Conservation (phyloP, 1,140 invertebrate genomes). For the Harlomillsia oculata region DNA sequence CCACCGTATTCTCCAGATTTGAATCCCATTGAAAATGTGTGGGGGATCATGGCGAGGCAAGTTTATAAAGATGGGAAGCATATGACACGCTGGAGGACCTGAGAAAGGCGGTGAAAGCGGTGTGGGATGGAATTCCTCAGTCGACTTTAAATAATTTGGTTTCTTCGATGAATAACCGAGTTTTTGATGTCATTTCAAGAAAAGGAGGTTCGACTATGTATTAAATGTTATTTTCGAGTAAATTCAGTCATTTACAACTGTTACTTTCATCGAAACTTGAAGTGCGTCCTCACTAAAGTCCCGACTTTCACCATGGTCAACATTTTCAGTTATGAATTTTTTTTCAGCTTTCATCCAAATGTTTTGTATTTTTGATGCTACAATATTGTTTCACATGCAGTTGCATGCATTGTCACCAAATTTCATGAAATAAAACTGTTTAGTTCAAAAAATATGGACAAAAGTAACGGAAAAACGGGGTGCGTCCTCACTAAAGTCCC, state of each 20-base stretch:
- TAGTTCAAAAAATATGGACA: too few relatives aligned
- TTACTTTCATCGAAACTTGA: neutral
- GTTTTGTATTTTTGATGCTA: too few relatives aligned
- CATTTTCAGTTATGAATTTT: too few relatives aligned
- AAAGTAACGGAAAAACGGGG: too few relatives aligned
- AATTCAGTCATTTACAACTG: too few relatives aligned
- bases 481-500: too few relatives aligned
- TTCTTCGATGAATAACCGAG: neutral
- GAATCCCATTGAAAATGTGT: conserved; percentile 20
- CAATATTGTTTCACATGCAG: too few relatives aligned
- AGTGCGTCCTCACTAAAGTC: too few relatives aligned
- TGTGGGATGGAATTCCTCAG: conserved; percentile 1
- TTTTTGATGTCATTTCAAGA: neutral
- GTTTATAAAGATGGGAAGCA: conserved; percentile 18
- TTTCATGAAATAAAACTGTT: too few relatives aligned
- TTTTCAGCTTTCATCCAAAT: too few relatives aligned
- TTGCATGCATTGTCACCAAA: too few relatives aligned
- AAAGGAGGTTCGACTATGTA: neutral
- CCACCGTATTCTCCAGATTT: conserved; percentile 13
- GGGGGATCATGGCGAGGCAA: conserved; percentile 7
- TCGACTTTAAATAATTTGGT: neutral
- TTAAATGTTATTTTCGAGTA: neutral
- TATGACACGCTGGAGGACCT: conserved; percentile 6
- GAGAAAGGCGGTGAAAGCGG: neutral
- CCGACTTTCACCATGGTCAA: too few relatives aligned